phyloP scores from a whole-genome alignment of 2,888 invertebrate species.

The Dasypolia templi region DNA sequence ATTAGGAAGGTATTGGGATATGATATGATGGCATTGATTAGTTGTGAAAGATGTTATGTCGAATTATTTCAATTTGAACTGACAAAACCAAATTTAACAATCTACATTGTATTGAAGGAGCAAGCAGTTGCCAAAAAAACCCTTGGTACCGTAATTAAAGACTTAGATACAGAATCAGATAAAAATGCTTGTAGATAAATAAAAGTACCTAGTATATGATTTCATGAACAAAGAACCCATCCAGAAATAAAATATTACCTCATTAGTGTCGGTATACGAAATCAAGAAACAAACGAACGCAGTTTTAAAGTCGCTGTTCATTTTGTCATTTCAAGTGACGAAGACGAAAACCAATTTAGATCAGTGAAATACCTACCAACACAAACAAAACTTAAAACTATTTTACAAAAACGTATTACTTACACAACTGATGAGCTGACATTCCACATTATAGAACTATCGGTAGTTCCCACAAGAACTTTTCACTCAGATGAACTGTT shows the following conservation, averaged over 20 bases:
- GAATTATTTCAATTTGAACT: not conserved
- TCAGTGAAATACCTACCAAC: slow-evolving; percentile 5
- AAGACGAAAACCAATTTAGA: slow-evolving; percentile 11
- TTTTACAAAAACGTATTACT: slow-evolving; percentile 26
- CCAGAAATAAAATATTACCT: not conserved
- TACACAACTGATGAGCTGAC: slow-evolving; percentile 21
- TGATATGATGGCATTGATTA: not conserved
- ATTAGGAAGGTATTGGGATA: not conserved
- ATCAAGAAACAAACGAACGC: not conserved
- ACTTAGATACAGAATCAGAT: not conserved
- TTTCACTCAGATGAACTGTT: slow-evolving; percentile 71
- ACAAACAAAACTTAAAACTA: not conserved
- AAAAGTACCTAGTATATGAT: not conserved
- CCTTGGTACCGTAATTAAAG: not conserved
- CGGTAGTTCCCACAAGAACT: slow-evolving; percentile 60
- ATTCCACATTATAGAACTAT: slow-evolving; percentile 22
- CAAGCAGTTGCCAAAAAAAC: not conserved
- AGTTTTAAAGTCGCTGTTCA: not conserved
- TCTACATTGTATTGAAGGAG: not conserved
- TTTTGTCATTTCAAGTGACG: not conserved
- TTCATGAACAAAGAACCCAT: not conserved
- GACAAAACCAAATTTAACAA: not conserved
- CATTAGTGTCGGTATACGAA: not conserved
- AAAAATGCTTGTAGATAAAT: not conserved
- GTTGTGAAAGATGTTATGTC: not conserved